Percentiles rank a stretch among this genome's conserved stretches.
Evolutionary conservation across 2,113 vertebrate genomes (phyloP).

Genomic region (Todiramphus saurophagus): DNA sequence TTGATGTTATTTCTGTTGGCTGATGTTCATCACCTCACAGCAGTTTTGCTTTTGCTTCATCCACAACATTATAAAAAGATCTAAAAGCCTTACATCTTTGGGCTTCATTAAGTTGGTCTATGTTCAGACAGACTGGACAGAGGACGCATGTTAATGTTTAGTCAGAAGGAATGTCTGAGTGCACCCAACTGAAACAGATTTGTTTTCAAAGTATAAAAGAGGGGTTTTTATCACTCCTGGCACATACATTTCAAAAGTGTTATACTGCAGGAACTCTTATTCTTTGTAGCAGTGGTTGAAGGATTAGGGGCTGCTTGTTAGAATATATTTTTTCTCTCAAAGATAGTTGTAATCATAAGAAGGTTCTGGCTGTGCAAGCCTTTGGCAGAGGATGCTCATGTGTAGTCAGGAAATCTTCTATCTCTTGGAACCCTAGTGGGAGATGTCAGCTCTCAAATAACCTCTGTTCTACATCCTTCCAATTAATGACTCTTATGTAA

Average conservation of each 20-base stretch:
- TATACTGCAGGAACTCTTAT: background rate
- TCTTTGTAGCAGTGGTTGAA: background rate
- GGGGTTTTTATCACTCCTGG: background rate
- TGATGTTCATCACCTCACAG: background rate
- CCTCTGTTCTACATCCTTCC: background rate
- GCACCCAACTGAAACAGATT: constrained; percentile 3
- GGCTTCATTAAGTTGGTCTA: background rate
- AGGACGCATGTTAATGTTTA: background rate
- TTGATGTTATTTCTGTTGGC: background rate
- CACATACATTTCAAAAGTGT: background rate
- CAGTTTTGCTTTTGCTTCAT: background rate
- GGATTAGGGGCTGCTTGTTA: background rate
- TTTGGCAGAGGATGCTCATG: background rate
- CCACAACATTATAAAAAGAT: background rate
- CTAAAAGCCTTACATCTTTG: background rate
- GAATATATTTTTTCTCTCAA: background rate
- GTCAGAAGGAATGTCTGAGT: background rate
- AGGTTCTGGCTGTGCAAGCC: background rate
- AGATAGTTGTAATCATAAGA: background rate
- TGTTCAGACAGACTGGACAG: background rate
- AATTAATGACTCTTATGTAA: background rate
- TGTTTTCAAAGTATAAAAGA: constrained; percentile 6
- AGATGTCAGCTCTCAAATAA: background rate
- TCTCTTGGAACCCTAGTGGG: background rate
- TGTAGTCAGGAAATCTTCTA: background rate